Conservation (phyloP, 2,888 invertebrate species). For the Phragmatobia fuliginosa region DNA sequence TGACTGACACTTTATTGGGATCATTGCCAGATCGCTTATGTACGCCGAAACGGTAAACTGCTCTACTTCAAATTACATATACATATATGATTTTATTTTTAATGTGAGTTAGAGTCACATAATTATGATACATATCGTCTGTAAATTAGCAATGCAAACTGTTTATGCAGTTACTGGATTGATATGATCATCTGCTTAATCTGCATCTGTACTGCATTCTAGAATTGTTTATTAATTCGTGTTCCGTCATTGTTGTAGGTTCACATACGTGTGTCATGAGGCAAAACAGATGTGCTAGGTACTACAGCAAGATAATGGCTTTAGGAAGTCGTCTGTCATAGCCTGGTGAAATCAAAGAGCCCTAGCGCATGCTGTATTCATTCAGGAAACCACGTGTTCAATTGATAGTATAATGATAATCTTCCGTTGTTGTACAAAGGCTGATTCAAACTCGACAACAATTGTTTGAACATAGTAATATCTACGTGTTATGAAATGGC, state of each 20-base stretch:
- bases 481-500: slow-evolving; percentile 11
- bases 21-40: slow-evolving; percentile 1
- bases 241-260: slow-evolving; percentile 18
- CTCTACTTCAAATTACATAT: slow-evolving; percentile 3
- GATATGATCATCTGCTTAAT: not conserved
- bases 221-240: slow-evolving; percentile 1
- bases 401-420: slow-evolving; percentile 75
- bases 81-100: not conserved
- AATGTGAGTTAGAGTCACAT: not conserved
- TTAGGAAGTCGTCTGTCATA: slow-evolving; percentile 42
- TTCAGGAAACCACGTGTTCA: slow-evolving; percentile 58
- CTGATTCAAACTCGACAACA: slow-evolving; percentile 44
- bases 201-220: not conserved
- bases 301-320: slow-evolving; percentile 32
- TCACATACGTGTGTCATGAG: slow-evolving; percentile 26
- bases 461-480: slow-evolving; percentile 2
- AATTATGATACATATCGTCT: not conserved
- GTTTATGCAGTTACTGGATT: slow-evolving; percentile 1
- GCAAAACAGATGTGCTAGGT: slow-evolving; percentile 22
- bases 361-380: slow-evolving; percentile 30
- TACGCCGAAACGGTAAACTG: not conserved
- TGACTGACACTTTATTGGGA: not conserved
- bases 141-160: not conserved
- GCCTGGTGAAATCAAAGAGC: slow-evolving; percentile 23
- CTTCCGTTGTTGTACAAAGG: slow-evolving; percentile 77